Evolutionary conservation across 1,140 invertebrate species (phyloP), one percentile per base, ranked within the genome.

Genomic region (Trichonephila clavipes): DNA sequence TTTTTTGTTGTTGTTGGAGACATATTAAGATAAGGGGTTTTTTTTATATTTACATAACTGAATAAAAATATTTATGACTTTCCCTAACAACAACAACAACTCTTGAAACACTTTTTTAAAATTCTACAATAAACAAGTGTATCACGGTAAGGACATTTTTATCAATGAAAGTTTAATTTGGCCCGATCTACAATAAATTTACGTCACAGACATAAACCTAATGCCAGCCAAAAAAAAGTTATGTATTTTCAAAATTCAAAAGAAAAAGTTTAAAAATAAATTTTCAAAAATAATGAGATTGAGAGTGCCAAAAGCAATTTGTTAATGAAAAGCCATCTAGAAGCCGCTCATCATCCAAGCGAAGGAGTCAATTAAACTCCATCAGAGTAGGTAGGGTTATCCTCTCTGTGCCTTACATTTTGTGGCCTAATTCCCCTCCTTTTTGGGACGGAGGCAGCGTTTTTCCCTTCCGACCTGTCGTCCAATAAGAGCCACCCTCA

Each of bases 401-500:
- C 83, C 83, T 24, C 21, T 28, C 12, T 28, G 58, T 58, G 44
- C 34, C 28, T 59, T 21, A 59, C 58, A 40, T 21, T 51, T 59
- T 40, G 62, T 88, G 40, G 34, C 69, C 88, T 28, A 82, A 69
- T 82, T 92, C 77, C 90, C 90, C 28, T 85, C 90, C 62, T 92
- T 91, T 92, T 92, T 85, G 59, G 90, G 90, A 85, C 61, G 90
- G 62, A 82, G 61, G 62, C 61, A 83, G 18, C 51, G 64, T 28
- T 89, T 59, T 77, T 88, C 66, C 62, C 44, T 59, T 24, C 58
- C 77, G 62, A 61, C 62, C 44, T 59, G 77, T 83, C 77, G 62
- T 92, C 90, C 90, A 92, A 92, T 92, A 92, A 85, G 77, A 92
- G 34, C 61, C 90, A 85, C 81, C 90, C 90, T 92, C 81, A 40